phyloP scores from a whole-genome alignment of 2,113 vertebrate species.

The Anarrhichthys ocellatus region DNA sequence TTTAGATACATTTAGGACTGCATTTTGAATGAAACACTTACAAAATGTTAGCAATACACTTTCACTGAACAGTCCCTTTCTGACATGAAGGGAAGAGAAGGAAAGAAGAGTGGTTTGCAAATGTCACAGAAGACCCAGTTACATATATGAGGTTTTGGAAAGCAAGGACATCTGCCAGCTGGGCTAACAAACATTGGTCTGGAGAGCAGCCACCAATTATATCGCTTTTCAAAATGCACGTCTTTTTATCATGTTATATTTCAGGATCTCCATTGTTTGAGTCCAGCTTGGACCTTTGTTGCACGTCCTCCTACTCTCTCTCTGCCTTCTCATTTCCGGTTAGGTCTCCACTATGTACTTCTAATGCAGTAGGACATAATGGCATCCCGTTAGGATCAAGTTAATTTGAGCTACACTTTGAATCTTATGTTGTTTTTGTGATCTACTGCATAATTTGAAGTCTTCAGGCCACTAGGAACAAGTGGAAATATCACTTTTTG shows the following conservation, averaged over 20 bases:
- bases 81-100: not conserved
- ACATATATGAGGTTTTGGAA: not conserved
- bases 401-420: no score
- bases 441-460: not conserved
- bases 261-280: not conserved
- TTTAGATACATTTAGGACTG: not conserved
- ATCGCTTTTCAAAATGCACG: not conserved
- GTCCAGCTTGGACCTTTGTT: not conserved
- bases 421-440: not conserved
- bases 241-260: not conserved
- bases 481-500: not conserved
- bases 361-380: not conserved
- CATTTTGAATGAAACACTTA: not conserved
- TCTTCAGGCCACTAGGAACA: not conserved
- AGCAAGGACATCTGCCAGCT: not conserved
- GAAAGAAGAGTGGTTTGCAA: conserved; percentile 22
- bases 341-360: no score
- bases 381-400: not conserved
- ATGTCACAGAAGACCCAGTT: conserved; percentile 55
- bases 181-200: not conserved
- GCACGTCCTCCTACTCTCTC: not conserved
- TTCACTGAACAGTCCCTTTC: not conserved
- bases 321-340: not conserved
- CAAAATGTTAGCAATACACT: conserved; percentile 55
- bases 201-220: not conserved